Percentiles rank a stretch among this genome's conserved stretches.
Conservation (phyloP, 2,113 vertebrate species). For the Corvus moneduloides region DNA sequence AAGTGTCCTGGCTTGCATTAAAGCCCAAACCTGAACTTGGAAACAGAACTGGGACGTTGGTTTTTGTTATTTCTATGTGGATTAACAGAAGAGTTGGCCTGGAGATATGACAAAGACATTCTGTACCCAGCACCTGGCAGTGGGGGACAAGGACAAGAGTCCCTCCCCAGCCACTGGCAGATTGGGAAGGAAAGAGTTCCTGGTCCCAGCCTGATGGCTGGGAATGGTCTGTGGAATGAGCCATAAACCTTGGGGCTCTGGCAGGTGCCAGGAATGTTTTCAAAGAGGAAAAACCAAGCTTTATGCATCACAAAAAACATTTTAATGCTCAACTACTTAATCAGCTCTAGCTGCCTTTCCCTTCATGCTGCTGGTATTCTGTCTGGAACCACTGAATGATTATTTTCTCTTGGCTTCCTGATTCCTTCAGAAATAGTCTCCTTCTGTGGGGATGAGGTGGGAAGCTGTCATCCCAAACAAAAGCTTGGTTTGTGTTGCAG, state of each 20-base stretch:
- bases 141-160: not conserved
- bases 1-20: not conserved
- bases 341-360: not conserved
- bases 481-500: constrained; percentile 63
- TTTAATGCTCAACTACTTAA: not conserved
- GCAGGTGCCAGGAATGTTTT: not conserved
- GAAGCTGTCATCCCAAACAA: not conserved
- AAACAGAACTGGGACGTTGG: not conserved
- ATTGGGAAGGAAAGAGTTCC: not conserved
- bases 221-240: not conserved
- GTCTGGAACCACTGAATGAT: not conserved
- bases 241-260: not conserved
- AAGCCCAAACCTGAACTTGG: not conserved
- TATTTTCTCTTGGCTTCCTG: not conserved
- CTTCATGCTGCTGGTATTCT: not conserved
- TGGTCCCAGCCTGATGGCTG: not conserved
- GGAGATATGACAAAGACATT: not conserved
- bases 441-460: not conserved
- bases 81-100: not conserved
- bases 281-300: not conserved
- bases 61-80: not conserved
- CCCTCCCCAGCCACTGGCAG: accelerated
- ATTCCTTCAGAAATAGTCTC: not conserved
- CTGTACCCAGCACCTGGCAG: not conserved
- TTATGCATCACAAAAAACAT: not conserved